Conservation (phyloP, 2,888 invertebrate species). For the Ennomos erosarius region DNA sequence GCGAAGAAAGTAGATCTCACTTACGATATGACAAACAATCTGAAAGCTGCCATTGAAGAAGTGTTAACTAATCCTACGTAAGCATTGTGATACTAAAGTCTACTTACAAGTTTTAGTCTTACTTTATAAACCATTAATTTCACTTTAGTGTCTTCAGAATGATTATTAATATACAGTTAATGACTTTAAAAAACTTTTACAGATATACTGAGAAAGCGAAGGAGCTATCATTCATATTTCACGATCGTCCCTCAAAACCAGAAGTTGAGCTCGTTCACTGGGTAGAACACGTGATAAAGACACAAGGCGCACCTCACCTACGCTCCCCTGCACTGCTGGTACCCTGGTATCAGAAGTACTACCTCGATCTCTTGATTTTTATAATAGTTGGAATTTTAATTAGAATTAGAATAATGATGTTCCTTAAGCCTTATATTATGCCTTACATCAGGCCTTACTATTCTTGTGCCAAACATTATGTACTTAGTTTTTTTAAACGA, state of each 20-base stretch:
- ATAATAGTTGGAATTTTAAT: too few species aligned
- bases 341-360: slow-evolving; percentile 59
- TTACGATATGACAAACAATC: slow-evolving; percentile 44
- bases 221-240: slow-evolving; percentile 53
- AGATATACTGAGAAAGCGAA: slow-evolving; percentile 40
- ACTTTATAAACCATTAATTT: too few species aligned
- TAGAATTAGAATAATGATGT: too few species aligned
- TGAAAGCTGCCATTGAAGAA: slow-evolving; percentile 51
- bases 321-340: slow-evolving; percentile 53
- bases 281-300: slow-evolving; percentile 56
- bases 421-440: too few species aligned
- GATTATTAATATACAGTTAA: too few species aligned
- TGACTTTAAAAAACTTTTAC: too few species aligned
- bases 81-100: slow-evolving; percentile 9
- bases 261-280: slow-evolving; percentile 55
- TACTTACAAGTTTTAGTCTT: not conserved
- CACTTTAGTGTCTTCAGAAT: too few species aligned
- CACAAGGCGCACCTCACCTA: slow-evolving; percentile 55
- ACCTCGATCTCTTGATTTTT: slow-evolving; percentile 46
- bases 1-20: slow-evolving; percentile 51
- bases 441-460: too few species aligned
- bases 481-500: too few species aligned
- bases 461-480: too few species aligned
- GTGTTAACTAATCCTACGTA: slow-evolving; percentile 51
- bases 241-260: slow-evolving; percentile 53